Conservation (phyloP, 2,113 vertebrate genomes). For the Herpetotheres cachinnans region DNA sequence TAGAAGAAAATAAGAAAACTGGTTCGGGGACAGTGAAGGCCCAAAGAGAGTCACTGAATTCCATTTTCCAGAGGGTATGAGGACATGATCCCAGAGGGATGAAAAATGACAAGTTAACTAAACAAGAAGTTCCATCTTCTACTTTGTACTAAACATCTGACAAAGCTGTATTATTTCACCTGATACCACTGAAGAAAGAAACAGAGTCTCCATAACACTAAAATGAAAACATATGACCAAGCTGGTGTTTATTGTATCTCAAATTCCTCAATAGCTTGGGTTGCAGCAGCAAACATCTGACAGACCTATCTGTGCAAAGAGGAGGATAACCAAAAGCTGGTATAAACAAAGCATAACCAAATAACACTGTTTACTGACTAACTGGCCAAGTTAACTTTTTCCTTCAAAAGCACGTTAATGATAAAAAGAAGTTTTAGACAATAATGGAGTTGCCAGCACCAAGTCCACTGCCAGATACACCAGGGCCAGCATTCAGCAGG, state of each 20-base stretch:
- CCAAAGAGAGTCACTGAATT: background rate
- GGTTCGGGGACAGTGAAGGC: background rate
- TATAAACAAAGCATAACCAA: background rate
- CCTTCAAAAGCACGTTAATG: background rate
- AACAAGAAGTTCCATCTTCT: background rate
- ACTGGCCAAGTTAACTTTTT: background rate
- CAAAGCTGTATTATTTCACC: background rate
- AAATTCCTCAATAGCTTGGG: background rate
- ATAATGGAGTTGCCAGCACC: background rate
- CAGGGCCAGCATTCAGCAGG: background rate
- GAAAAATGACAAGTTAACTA: background rate
- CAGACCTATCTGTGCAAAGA: background rate
- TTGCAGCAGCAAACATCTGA: background rate
- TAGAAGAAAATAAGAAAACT: background rate
- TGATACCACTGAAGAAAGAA: background rate
- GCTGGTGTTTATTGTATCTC: background rate
- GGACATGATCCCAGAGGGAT: background rate
- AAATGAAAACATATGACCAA: background rate
- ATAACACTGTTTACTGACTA: background rate
- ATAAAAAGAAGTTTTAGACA: background rate
- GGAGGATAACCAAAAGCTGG: background rate
- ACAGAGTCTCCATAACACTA: background rate
- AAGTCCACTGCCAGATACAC: background rate
- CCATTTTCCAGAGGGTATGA: background rate
- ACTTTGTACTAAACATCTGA: background rate